Evolutionary conservation across 1,140 invertebrate species (phyloP), one percentile per base, ranked within the genome.

Genomic region (Limonius californicus): DNA sequence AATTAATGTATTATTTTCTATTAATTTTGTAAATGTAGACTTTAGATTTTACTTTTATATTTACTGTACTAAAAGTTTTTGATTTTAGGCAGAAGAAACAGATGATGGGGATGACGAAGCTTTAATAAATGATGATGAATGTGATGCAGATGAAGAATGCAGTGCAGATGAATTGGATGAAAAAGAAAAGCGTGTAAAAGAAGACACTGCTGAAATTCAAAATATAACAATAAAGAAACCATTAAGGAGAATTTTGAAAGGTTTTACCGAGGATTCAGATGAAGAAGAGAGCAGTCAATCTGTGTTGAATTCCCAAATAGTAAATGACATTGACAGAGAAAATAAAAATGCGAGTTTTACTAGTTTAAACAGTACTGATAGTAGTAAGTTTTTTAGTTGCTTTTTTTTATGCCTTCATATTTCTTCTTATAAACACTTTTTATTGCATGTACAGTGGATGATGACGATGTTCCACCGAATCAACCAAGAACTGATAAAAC

Each of bases 91-190:
- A 53, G 71, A 71, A 39, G 68, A 66, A 66, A 65, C 65, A 65
- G 68, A 66, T 39, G 69, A 72, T 32, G 65, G 68, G 23, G 70
- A 78, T 60, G 76, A 79, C 61, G 75, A 80, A n/a, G n/a, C n/a
- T n/a, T n/a, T n/a, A n/a, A n/a, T n/a, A n/a, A n/a, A n/a, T 54
- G 77, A 76, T 56, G 80, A 76, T 32, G 72, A 76, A 35, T 60
- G 77, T 64, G 63, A 42, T 19, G 63, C 70, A 53, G 59, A 66
- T 21, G 68, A 54, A 62, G 68, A 11, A 16, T 67, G 74, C 69
- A 19, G 74, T 76, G 67, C 70, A 74, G 43, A 54, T 59, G 69
- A 68, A 54, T n/a, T n/a, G n/a, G 57, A 67, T n/a, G 62, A 19
- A 11, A 62, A 57, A 54, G 68, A 72, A 61, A 21, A 54, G n/a